Percentiles rank a stretch among this genome's conserved stretches.
Evolutionary conservation across 1,140 invertebrate genomes (phyloP).

Genomic region (Drosophila pseudoobscura): DNA sequence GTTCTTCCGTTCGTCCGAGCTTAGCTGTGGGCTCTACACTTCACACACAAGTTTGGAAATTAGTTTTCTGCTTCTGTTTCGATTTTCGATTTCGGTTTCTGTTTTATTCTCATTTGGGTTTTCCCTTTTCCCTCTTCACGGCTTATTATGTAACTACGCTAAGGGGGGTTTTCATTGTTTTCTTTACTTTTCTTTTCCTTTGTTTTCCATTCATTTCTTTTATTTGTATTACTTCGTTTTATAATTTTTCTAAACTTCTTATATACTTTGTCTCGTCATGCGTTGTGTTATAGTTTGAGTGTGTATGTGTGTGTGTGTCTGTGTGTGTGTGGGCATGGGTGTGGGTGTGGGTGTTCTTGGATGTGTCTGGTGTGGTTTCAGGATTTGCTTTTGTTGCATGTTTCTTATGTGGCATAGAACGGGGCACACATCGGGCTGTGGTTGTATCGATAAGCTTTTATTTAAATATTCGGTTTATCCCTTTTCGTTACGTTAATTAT

Average conservation of each 20-base stretch:
- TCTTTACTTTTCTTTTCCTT: slow-evolving; percentile 55
- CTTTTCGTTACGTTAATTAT: slow-evolving; percentile 62
- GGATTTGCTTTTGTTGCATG: slow-evolving; percentile 35
- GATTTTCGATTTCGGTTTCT: slow-evolving; percentile 27
- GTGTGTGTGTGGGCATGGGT: slow-evolving; percentile 41
- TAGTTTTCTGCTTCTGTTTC: slow-evolving; percentile 34
- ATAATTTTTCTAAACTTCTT: slow-evolving; percentile 79
- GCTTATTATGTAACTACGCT: slow-evolving; percentile 80
- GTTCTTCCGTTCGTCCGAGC: slow-evolving; percentile 30
- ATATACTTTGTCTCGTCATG: slow-evolving; percentile 78
- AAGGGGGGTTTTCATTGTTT: slow-evolving; percentile 65
- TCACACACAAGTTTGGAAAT: slow-evolving; percentile 67
- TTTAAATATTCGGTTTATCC: slow-evolving; percentile 54
- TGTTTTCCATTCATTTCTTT: slow-evolving; percentile 43
- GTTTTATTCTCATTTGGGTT: slow-evolving; percentile 48
- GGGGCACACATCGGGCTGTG: slow-evolving; percentile 36
- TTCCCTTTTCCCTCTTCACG: slow-evolving; percentile 50
- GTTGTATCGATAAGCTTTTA: slow-evolving; percentile 34
- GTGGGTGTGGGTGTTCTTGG: slow-evolving; percentile 47
- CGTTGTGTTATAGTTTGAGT: slow-evolving; percentile 59
- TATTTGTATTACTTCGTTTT: slow-evolving; percentile 62
- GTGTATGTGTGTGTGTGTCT: slow-evolving; percentile 34
- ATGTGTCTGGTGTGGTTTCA: slow-evolving; percentile 40
- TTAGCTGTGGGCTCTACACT: slow-evolving; percentile 47
- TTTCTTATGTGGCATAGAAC: slow-evolving; percentile 14